Evolutionary conservation across 2,113 vertebrate species (phyloP).

Genomic region (Psilopsiagon aymara): DNA sequence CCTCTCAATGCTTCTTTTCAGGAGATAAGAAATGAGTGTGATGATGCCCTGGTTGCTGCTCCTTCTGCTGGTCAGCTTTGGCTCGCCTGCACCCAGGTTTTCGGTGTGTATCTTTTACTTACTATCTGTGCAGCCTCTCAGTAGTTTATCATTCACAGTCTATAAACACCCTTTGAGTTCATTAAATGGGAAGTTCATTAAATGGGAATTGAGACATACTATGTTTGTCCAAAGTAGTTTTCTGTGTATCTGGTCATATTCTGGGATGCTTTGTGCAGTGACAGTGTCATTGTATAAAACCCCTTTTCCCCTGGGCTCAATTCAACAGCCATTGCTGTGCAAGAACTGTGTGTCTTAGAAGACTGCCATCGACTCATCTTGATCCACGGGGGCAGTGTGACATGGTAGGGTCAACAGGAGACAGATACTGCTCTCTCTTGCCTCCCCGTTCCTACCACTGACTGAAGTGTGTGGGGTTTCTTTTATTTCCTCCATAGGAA

Average conservation of each 20-base stretch:
- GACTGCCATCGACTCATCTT: background rate
- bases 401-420: background rate
- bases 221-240: background rate
- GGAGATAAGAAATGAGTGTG: background rate
- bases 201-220: background rate
- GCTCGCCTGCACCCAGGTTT: slow-evolving; percentile 53
- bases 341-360: background rate
- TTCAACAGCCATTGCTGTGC: background rate
- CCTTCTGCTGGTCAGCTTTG: slow-evolving; percentile 64
- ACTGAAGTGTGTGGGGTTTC: background rate
- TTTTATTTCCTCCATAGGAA: slow-evolving; percentile 57
- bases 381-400: background rate
- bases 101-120: slow-evolving; percentile 68
- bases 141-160: background rate
- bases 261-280: background rate
- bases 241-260: background rate
- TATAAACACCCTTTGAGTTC: background rate
- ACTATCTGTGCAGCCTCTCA: background rate
- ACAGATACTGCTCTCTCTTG: background rate
- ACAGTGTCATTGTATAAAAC: background rate
- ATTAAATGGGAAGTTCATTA: background rate
- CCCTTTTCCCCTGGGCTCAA: background rate
- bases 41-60: slow-evolving; percentile 27
- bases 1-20: slow-evolving; percentile 20
- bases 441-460: background rate